Percentiles rank a stretch among this genome's conserved stretches.
Conservation (phyloP, 1,140 invertebrate genomes). For the Campoletis sonorensis region DNA sequence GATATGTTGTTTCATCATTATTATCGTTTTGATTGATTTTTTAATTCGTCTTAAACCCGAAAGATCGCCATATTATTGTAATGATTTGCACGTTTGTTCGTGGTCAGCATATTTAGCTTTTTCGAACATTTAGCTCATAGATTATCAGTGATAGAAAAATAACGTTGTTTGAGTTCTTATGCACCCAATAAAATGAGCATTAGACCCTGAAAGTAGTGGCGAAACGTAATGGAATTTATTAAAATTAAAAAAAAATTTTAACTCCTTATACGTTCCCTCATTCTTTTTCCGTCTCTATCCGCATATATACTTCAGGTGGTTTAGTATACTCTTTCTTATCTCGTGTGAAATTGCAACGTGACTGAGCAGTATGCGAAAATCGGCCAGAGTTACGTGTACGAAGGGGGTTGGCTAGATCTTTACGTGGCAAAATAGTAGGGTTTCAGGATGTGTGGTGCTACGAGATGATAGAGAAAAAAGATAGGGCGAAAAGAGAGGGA, state of each 20-base stretch:
- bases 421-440: constrained; percentile 8
- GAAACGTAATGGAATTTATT: background rate
- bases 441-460: background rate
- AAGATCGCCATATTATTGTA: no score
- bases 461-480: background rate
- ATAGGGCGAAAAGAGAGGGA: background rate
- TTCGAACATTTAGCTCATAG: no score
- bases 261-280: background rate
- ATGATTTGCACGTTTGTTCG: no score
- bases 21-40: no score
- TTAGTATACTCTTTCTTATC: constrained; percentile 11
- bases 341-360: constrained; percentile 24
- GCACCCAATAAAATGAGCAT: no score
- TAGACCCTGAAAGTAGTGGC: background rate
- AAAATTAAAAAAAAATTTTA: background rate
- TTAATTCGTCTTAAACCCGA: no score
- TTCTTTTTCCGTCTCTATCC: background rate
- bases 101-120: no score
- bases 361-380: constrained; percentile 1
- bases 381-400: background rate
- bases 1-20: no score
- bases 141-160: no score
- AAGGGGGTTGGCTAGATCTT: background rate
- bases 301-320: background rate
- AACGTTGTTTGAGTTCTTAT: no score